Evolutionary conservation across 2,113 vertebrate species (phyloP).

Genomic region (Microtus ochrogaster): DNA sequence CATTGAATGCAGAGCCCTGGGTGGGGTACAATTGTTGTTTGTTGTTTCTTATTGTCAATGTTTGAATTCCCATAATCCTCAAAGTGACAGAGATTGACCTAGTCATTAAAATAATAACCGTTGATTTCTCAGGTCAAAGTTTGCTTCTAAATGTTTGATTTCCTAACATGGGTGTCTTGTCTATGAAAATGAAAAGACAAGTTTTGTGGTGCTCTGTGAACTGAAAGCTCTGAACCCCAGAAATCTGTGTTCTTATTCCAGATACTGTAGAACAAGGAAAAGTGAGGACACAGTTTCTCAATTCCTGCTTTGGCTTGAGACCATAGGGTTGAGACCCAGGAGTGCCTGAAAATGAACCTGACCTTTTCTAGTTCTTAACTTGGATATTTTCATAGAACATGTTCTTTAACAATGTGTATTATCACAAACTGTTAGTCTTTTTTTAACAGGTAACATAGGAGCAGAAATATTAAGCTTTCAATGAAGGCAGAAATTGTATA

Average conservation of each 20-base stretch:
- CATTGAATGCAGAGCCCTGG: neutral
- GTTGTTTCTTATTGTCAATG: neutral
- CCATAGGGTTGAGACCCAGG: neutral
- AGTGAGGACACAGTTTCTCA: neutral
- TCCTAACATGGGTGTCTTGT: neutral
- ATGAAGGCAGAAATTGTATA: neutral
- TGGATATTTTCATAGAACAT: neutral
- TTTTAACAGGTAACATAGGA: neutral
- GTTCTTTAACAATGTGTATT: neutral
- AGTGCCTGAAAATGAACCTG: neutral
- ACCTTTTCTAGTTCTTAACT: neutral
- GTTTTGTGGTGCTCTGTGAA: rapidly evolving
- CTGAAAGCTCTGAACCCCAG: neutral
- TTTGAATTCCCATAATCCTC: neutral
- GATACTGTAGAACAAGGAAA: neutral
- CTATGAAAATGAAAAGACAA: neutral
- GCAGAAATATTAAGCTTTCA: neutral
- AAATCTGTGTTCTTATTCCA: neutral
- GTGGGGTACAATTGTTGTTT: rapidly evolving
- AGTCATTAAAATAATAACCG: neutral
- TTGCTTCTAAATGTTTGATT: neutral
- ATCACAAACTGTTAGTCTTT: neutral
- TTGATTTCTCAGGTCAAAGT: neutral
- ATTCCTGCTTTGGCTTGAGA: neutral
- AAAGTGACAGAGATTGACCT: neutral